Evolutionary conservation across 1,140 invertebrate species (phyloP).

Genomic region (Drosophila albomicans): DNA sequence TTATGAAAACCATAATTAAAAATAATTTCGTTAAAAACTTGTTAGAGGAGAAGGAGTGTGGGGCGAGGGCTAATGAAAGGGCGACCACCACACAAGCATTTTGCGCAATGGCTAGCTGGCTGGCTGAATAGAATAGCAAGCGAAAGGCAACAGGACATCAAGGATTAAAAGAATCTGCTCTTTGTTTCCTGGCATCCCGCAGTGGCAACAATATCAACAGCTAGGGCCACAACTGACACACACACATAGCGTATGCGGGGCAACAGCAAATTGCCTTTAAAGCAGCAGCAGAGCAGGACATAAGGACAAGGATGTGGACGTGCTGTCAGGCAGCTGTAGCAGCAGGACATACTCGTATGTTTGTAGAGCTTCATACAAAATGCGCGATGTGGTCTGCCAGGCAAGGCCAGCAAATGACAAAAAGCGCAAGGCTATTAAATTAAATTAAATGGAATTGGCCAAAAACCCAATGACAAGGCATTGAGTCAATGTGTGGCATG

Average conservation of each 20-base stretch:
- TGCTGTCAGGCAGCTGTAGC: constrained; percentile 16
- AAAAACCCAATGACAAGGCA: constrained; percentile 69
- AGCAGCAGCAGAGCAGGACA: constrained; percentile 16
- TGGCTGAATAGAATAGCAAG: constrained; percentile 48
- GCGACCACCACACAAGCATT: constrained; percentile 45
- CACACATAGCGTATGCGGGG: constrained; percentile 24
- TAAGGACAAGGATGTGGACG: constrained; percentile 15
- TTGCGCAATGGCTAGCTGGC: constrained; percentile 34
- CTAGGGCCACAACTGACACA: constrained; percentile 23
- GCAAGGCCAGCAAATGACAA: constrained; percentile 67
- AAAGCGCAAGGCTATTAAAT: constrained; percentile 84
- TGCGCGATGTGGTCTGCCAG: constrained; percentile 54
- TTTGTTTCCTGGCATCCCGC: constrained; percentile 53
- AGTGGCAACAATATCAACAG: constrained; percentile 73
- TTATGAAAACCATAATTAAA: constrained; percentile 80
- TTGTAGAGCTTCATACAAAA: constrained; percentile 61
- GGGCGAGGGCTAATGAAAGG: constrained; percentile 26
- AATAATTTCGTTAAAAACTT: constrained; percentile 76
- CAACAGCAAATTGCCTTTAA: constrained; percentile 58
- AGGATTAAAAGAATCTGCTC: constrained; percentile 77
- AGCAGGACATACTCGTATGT: constrained; percentile 21
- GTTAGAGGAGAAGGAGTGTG: constrained; percentile 34
- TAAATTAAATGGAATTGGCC: constrained; percentile 83
- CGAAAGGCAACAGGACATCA: constrained; percentile 75
- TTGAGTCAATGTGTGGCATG: constrained; percentile 28